phyloP scores from a whole-genome alignment of 2,888 invertebrate species.

The Melieria omissa region DNA sequence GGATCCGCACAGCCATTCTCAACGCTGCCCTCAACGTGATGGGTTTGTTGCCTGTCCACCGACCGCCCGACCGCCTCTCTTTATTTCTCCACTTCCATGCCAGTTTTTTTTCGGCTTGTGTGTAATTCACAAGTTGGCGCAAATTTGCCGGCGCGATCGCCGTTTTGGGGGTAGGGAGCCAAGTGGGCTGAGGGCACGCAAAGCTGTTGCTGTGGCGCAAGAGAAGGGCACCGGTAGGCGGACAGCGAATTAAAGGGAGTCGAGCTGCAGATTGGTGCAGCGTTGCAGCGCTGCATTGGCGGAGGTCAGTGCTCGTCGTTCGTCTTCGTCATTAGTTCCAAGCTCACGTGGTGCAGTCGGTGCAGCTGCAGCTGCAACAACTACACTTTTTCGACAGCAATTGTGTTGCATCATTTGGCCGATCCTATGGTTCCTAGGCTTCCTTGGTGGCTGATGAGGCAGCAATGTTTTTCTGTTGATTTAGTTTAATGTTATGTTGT shows the following conservation, averaged over 20 bases:
- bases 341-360: background rate
- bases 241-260: no score
- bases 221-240: background rate
- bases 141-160: slow-evolving; percentile 41
- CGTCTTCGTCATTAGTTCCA: slow-evolving; percentile 16
- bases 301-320: slow-evolving; percentile 33
- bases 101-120: slow-evolving; percentile 21
- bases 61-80: slow-evolving; percentile 2
- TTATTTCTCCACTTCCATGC: slow-evolving; percentile 10
- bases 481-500: slow-evolving; percentile 7
- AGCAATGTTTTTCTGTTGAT: slow-evolving; percentile 1
- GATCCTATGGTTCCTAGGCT: slow-evolving; percentile 11
- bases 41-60: no score
- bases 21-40: slow-evolving; percentile 45
- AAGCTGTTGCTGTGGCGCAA: background rate
- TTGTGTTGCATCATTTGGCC: slow-evolving; percentile 19
- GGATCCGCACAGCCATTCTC: slow-evolving; percentile 25
- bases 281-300: no score
- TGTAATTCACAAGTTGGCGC: slow-evolving; percentile 48
- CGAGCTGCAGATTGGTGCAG: no score
- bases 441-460: no score
- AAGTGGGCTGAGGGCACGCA: background rate
- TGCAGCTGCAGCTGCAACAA: slow-evolving; percentile 17
- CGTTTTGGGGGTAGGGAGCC: background rate
- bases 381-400: slow-evolving; percentile 23